Percentiles rank a stretch among this genome's conserved stretches.
These are phyloP conservation scores for Raja brachyura DNA, from an alignment of 2,113 vertebrate species.

Conservation along the genomic window DNA sequence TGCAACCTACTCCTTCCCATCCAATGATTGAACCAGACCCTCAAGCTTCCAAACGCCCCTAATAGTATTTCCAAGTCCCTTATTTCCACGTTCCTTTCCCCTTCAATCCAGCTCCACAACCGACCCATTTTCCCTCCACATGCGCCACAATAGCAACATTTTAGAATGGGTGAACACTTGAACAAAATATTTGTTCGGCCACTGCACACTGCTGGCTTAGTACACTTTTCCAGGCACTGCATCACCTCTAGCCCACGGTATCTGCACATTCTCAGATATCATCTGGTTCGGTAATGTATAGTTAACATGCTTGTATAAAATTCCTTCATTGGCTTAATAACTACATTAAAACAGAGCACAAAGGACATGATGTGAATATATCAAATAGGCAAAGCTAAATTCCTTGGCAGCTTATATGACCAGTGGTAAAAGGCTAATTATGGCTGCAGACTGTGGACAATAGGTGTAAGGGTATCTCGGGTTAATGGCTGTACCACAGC, in stretches of 20 bases:
- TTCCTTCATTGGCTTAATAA: neutral
- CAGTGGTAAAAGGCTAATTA: neutral
- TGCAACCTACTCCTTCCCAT: too few species aligned
- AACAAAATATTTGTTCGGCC: too few species aligned
- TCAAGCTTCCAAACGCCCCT: too few species aligned
- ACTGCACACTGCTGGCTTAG: too few species aligned
- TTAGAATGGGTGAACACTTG: too few species aligned
- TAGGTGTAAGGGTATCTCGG: slow-evolving; percentile 3
- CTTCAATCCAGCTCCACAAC: too few species aligned
- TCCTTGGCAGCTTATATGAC: neutral
- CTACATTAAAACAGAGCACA: neutral
- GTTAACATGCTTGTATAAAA: neutral
- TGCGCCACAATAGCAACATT: too few species aligned
- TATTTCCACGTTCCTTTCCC: too few species aligned
- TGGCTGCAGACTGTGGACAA: neutral
- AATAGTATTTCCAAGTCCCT: too few species aligned
- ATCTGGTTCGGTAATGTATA: neutral
- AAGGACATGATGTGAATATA: neutral
- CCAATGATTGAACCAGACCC: too few species aligned
- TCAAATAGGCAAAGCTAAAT: neutral
- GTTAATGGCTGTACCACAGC: neutral
- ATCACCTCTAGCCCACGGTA: neutral
- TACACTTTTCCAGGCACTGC: too few species aligned
- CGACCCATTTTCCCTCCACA: too few species aligned
- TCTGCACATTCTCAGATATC: neutral